Conservation (phyloP, 2,113 vertebrate species). For the Vireo altiloquus region DNA sequence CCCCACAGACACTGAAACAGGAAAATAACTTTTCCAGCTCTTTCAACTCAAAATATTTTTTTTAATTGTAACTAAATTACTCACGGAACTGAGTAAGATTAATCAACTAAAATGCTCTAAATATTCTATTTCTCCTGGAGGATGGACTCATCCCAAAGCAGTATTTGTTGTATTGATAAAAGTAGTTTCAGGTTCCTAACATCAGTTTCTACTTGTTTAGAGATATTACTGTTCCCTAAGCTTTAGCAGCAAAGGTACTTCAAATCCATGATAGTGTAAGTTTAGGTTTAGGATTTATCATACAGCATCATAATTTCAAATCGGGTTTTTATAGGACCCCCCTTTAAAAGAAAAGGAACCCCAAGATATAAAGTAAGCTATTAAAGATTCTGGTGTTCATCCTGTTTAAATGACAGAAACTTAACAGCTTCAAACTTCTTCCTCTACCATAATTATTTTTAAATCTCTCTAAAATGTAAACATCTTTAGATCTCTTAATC, state of each 20-base stretch:
- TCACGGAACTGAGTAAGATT: neutral
- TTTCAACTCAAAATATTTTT: neutral
- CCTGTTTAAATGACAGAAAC: neutral
- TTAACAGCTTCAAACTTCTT: neutral
- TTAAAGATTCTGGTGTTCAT: neutral
- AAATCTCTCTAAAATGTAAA: neutral
- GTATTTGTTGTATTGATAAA: neutral
- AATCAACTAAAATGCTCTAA: neutral
- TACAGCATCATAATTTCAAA: neutral
- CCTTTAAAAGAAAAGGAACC: neutral
- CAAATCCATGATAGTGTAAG: neutral
- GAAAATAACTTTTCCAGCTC: neutral
- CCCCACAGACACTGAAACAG: neutral
- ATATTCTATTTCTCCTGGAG: neutral
- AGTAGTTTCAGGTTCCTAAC: neutral
- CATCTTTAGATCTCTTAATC: neutral
- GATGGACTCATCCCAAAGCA: fast-evolving
- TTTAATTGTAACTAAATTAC: neutral
- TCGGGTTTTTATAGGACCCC: fast-evolving
- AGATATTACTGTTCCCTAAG: neutral
- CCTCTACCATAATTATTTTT: neutral
- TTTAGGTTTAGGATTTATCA: neutral
- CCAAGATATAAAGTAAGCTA: neutral
- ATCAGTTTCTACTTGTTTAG: neutral
- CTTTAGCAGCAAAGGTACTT: neutral